These are phyloP conservation scores for Cheilosia soror DNA, from an alignment of 2,888 invertebrate species.

Conservation along the genomic window DNA sequence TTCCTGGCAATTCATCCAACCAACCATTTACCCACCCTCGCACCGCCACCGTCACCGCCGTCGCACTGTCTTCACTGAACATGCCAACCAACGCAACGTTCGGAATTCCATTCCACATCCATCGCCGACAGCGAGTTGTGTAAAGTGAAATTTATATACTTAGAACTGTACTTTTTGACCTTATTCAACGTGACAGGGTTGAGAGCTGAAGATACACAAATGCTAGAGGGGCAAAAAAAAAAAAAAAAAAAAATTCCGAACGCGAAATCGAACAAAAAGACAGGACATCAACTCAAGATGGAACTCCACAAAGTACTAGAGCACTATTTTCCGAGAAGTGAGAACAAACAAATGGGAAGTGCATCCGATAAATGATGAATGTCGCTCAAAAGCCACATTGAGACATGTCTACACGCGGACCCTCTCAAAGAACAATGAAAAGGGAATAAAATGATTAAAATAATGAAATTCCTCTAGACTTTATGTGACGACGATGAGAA, in stretches of 20 bases:
- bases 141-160: slow-evolving; percentile 32
- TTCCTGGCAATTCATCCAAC: neutral
- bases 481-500: neutral
- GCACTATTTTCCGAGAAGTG: neutral
- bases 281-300: neutral
- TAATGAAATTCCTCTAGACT: slow-evolving; percentile 23
- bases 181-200: slow-evolving; percentile 10
- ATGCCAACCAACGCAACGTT: neutral
- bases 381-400: neutral
- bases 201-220: neutral
- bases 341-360: neutral
- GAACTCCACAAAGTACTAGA: neutral
- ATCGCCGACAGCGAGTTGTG: slow-evolving; percentile 8
- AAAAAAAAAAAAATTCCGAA: neutral
- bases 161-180: slow-evolving; percentile 10
- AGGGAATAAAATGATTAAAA: slow-evolving; percentile 7
- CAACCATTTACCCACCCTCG: neutral
- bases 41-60: neutral
- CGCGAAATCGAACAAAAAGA: neutral
- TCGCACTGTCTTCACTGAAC: too few species aligned
- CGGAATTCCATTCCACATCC: slow-evolving; percentile 14
- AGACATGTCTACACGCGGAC: neutral
- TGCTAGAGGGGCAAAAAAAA: neutral
- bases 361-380: slow-evolving; percentile 30
- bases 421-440: neutral